Base-by-base conservation (phyloP, 2,888 invertebrate species). In the Eupithecia tripunctaria region DNA sequence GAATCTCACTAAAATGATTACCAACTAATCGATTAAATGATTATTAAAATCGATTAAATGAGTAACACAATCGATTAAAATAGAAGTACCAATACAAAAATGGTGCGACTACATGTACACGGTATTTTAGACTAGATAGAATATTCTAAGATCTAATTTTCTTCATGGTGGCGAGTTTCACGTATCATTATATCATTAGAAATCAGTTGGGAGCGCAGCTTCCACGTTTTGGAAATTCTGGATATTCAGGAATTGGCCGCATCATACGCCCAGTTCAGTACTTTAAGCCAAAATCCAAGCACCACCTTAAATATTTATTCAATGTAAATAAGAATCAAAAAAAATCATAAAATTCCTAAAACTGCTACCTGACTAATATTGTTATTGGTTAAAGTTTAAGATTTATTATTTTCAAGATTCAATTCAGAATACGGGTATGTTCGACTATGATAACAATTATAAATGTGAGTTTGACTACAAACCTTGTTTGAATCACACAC, bases 101-200 rank as follows among this genome's bases (percentile, higher is more conserved):
- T 78, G 79, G 76, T 79, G 77, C 76, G 25, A 76, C 76, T 79
- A 79, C 79, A 79, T 79, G 68, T 78, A 79, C 79, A 79, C 71
- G n/a, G 60, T 82, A 56, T 85, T 71, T 86, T 85, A 63, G 21
- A 64, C 56, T 66, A 81, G 78, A 36, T 76, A 12, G 76, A 74
- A 21, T 67, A 69, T 25, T 85, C 62, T 21, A 85, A 70, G 18
- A 60, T 63, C 6, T 78, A 29, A 5, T 36, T 14, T 63, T 63
- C 32, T 63, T n/a, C 32, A n/a, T n/a, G 3, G 3, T 36, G 18
- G 18, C 32, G 5, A 25, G 25, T 21, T 21, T 21, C 51, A 51
- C 21, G 21, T 56, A 56, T 25, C 12, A 14, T n/a, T 56, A n/a
- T n/a, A n/a, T n/a, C n/a, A n/a, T 25, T 12, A 12, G 0, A 12